phyloP scores from a whole-genome alignment of 1,140 invertebrate species.

The Ephestia elutella region DNA sequence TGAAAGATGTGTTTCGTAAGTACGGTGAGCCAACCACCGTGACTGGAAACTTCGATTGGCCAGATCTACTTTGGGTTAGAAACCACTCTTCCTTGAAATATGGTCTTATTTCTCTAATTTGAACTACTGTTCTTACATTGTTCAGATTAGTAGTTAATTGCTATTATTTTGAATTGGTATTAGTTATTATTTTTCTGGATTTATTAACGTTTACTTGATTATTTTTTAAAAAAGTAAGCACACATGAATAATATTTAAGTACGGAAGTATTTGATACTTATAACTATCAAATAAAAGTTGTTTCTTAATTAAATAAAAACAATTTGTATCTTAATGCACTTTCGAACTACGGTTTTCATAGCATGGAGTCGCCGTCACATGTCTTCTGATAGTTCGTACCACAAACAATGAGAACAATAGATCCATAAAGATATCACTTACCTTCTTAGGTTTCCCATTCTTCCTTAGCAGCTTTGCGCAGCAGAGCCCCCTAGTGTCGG shows the following conservation, averaged over 20 bases:
- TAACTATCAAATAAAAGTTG: too few relatives aligned
- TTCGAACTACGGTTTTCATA: too few relatives aligned
- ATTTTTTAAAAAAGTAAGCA: too few relatives aligned
- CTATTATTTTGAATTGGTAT: neutral
- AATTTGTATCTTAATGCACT: too few relatives aligned
- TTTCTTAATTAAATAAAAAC: too few relatives aligned
- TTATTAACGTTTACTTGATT: too few relatives aligned
- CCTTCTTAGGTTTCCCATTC: constrained; percentile 67
- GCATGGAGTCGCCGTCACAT: too few relatives aligned
- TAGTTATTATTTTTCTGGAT: too few relatives aligned
- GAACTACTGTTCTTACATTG: neutral
- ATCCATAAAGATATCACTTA: constrained; percentile 25
- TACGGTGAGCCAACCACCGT: constrained; percentile 43
- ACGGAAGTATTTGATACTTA: too few relatives aligned
- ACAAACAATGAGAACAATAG: constrained; percentile 3
- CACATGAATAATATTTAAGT: too few relatives aligned
- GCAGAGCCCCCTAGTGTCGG: constrained; percentile 66
- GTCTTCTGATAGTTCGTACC: neutral
- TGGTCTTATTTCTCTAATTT: constrained; percentile 16
- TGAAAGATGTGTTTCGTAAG: constrained; percentile 28
- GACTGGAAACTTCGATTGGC: constrained; percentile 44
- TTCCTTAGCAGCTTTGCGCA: constrained; percentile 65
- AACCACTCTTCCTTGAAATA: constrained; percentile 58
- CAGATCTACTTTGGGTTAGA: constrained; percentile 14
- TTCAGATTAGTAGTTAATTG: neutral